Evolutionary conservation across 2,797 vertebrate species (phyloP), one percentile per base, ranked within the genome.

Genomic region (Cryptoblepharus egeriae): DNA sequence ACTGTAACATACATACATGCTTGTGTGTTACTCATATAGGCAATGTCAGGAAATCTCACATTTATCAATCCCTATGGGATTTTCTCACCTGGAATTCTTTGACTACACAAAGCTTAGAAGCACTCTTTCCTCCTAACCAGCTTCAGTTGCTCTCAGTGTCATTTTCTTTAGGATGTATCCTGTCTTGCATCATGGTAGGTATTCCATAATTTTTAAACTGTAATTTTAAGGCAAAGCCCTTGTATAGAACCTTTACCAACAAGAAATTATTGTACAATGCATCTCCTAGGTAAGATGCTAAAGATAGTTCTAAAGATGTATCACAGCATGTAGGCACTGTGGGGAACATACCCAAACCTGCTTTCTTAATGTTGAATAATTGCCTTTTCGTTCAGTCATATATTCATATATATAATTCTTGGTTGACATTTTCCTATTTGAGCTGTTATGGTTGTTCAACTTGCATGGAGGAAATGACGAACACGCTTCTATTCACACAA

Each of bases 371-470:
- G 9, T 32, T 67, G 83, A 79, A 22, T 83, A 74, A 45, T 2
- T 12, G 0, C 81, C 81, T 42, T 82, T 20, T 79, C 32, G 83
- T 81, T 52, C 75, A 89, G 52, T 63, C 26, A 69, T 49, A 12
- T 72, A 63, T 74, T 37, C 35, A 32, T 75, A 69, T 61, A 15
- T 49, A 5, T 49, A 69, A 76, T 69, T 61, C 65, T 82, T 52
- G 52, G 11, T 75, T 84, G 71, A 75, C 64, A 84, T 69, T 87
- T 88, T 11, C 74, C 10, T 60, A 80, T n/a, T 57, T 81, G 28
- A 87, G 52, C 85, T 22, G 5, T 69, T 75, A 1, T 13, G 64
- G 5, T 6, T 57, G 24, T 70, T 64, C 20, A 4, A 71, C 42
- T 71, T 71, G 67, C 39, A 77, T 55, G 28, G 67, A 77, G 58